Base-by-base conservation (phyloP, 2,888 invertebrate species). In the Phyllotreta cruciferae region DNA sequence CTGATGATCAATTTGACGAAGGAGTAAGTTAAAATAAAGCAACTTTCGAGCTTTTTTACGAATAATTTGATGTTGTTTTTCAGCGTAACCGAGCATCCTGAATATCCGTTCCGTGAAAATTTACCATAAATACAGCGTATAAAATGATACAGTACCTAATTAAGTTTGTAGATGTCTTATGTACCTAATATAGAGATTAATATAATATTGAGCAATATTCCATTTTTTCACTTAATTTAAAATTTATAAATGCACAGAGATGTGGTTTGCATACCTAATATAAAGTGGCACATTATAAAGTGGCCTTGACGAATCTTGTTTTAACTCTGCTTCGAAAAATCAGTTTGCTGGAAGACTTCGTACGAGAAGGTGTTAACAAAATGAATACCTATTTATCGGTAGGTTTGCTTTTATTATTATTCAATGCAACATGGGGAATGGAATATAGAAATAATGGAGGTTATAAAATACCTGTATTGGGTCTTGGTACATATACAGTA, bases 1-100 rank as follows among this genome's bases (percentile, higher is more conserved):
- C 87, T 89, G 78, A 91, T 91, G 76, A 72, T 79, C 6, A 50
- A 64, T 7, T 63, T 47, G n/a, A 6, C 64, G 38, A 36, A 37
- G 35, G 60, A 61, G 70, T 70, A 63, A 64, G 60, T 64, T 14
- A 9, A 10, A 24, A 7, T 44, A 44, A 41, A n/a, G 10, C 3
- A 41, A 47, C 4, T 24, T 24, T 24, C 4, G 24, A 24, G 24
- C 24, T 1, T 1, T 24, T 24, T 24, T 24, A n/a, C n/a, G n/a
- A 24, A 24, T 24, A 24, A 24, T 24, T 24, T 24, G 24, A 24
- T 24, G 24, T 24, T 24, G n/a, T 24, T 24, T 24, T 24, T 24
- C 24, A 24, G 24, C 2, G 4, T 24, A 4, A 24, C 24, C 24
- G 4, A 24, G 4, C 24, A 24, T 24, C 24, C 24, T 24, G 24